A percentile compares a stretch with the other conserved stretches of the same genome.
These are phyloP conservation scores for Aptenodytes patagonicus DNA, from an alignment of 2,113 vertebrate species.

Conservation along the genomic window DNA sequence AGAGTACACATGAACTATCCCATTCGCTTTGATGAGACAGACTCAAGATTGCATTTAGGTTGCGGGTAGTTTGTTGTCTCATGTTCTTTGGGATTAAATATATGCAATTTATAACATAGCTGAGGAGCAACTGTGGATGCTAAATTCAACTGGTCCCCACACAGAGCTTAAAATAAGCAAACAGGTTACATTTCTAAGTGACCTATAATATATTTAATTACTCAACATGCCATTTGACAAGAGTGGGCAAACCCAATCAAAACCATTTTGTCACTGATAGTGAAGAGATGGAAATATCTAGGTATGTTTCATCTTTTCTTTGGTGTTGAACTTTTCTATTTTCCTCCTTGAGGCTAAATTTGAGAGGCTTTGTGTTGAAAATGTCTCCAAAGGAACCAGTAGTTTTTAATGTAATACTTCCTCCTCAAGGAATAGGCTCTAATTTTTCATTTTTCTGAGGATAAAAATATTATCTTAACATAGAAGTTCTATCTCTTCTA, in stretches of 20 bases:
- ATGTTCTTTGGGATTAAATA: constrained; percentile 25
- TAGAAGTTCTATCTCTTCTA: constrained; percentile 59
- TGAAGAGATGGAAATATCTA: constrained; percentile 13
- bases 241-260: constrained; percentile 3
- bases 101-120: background rate
- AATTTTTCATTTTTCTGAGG: constrained; percentile 67
- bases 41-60: background rate
- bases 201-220: constrained; percentile 44
- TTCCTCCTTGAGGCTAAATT: background rate
- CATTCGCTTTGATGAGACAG: background rate
- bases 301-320: background rate
- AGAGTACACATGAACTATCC: background rate
- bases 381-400: constrained; percentile 43
- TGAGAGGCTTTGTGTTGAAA: constrained; percentile 25
- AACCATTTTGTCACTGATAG: background rate
- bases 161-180: constrained; percentile 40
- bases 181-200: constrained; percentile 27
- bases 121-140: background rate
- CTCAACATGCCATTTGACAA: constrained; percentile 14
- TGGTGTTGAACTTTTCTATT: constrained; percentile 4
- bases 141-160: background rate
- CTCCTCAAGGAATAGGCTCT: constrained; percentile 48
- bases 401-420: constrained; percentile 61
- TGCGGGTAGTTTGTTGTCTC: background rate
- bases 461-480: constrained; percentile 61